These are phyloP conservation scores for Podarcis siculus DNA, from an alignment of 2,797 vertebrate genomes.

Conservation along the genomic window DNA sequence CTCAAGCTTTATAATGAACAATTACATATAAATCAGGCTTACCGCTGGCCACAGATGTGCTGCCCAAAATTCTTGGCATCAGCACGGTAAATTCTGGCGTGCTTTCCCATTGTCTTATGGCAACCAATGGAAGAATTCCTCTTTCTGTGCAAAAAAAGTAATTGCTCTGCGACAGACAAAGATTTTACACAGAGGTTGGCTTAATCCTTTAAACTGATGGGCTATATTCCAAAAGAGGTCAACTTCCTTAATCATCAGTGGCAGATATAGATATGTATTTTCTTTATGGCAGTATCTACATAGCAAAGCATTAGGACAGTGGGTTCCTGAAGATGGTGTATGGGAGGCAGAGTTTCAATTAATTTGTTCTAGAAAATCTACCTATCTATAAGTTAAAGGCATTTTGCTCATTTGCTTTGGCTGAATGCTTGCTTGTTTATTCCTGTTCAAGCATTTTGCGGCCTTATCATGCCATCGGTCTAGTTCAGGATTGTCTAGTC, in stretches of 20 bases:
- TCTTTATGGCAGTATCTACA: no score
- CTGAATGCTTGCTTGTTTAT: fast-evolving
- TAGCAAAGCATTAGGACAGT: neutral
- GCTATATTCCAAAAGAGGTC: constrained; percentile 25
- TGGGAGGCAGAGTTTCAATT: neutral
- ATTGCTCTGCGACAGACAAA: constrained; percentile 20
- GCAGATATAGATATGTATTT: neutral
- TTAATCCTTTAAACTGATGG: constrained; percentile 38
- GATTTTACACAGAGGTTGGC: neutral
- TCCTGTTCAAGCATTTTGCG: fast-evolving
- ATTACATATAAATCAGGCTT: constrained; percentile 49
- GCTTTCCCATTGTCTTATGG: constrained; percentile 56
- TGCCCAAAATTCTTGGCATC: constrained; percentile 27
- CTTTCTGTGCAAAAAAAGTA: constrained; percentile 37
- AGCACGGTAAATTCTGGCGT: constrained; percentile 46
- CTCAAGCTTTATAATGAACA: constrained; percentile 50
- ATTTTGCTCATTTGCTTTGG: neutral
- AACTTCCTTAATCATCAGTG: neutral
- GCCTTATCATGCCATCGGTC: no score
- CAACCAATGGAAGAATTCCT: constrained; percentile 35
- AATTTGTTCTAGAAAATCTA: neutral
- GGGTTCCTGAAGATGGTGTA: neutral
- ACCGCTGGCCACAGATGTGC: neutral
- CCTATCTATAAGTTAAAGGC: neutral
- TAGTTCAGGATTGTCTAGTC: neutral